Evolutionary conservation across 2,888 invertebrate species (phyloP).

Genomic region (Cerastis leucographa): DNA sequence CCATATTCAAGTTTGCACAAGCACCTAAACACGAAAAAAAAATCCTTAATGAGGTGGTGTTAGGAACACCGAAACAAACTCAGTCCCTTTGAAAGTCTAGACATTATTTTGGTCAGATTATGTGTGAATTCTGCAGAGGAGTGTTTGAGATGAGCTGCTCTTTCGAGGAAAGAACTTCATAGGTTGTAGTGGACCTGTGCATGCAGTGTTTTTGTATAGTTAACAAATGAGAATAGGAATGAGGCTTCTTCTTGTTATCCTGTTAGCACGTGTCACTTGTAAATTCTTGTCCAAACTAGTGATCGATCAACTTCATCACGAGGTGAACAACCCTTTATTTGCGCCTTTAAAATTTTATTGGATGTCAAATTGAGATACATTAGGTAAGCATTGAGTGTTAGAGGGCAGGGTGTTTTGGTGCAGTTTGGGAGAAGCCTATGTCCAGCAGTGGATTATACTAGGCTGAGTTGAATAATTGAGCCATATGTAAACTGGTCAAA

Average conservation of each 20-base stretch:
- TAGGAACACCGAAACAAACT: neutral
- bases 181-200: neutral
- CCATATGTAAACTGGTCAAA: neutral
- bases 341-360: neutral
- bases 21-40: too few relatives aligned
- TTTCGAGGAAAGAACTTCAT: neutral
- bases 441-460: neutral
- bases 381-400: neutral
- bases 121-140: neutral
- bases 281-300: neutral
- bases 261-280: neutral
- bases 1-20: too few relatives aligned
- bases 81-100: neutral
- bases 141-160: neutral
- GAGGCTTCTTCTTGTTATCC: neutral
- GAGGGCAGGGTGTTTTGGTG: too few relatives aligned
- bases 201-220: neutral
- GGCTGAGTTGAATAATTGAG: neutral
- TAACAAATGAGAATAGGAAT: neutral
- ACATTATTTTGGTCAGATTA: neutral
- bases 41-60: too few relatives aligned
- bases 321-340: conserved; percentile 53
- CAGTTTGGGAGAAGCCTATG: neutral
- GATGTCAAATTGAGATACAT: conserved; percentile 65
- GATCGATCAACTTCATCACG: conserved; percentile 43